Base-by-base conservation (phyloP, 2,888 invertebrate species). In the Aleiodes testaceus region DNA sequence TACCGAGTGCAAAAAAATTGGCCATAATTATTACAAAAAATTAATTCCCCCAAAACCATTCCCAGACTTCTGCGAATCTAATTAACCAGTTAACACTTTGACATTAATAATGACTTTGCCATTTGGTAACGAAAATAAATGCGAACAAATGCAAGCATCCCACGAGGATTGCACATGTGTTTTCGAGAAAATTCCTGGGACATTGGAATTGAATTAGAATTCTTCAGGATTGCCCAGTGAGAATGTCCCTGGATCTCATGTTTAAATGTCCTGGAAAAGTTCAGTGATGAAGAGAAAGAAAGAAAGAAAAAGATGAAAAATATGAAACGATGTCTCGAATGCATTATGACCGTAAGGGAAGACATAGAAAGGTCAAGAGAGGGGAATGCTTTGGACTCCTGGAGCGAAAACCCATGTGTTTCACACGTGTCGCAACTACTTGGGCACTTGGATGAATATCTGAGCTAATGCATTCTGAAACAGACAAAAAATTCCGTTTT, bases 331-430 rank as follows among this genome's bases (percentile, higher is more conserved):
- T 61, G 44, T 44, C 44, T 61, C 9, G 61, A 18, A 61, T 61
- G 61, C 61, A 61, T 61, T 61, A 61, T 44, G 44, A 44, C 42
- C 44, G 20, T 20, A 42, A 61, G 61, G 45, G 45, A 44, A 20
- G 0, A 61, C 20, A 36, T 44, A 18, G 14, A 42, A 59, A 30
- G 44, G 65, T 42, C 45, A 61, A 45, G 61, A 42, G 44, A 72
- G 75, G 69, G 50, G 49, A 16, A n/a, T 14, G 7, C 16, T 16
- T 45, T 61, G 70, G 79, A 76, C 80, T 77, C 80, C 80, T 79
- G 80, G 80, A 80, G 80, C 78, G 79, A 77, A 73, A 74, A 74
- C 75, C 72, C 80, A 80, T 80, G 78, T 80, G 80, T 75, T 79
- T 75, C 76, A 75, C 80, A 80, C 79, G 79, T 82, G 81, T 81